Evolutionary conservation across 2,888 invertebrate genomes (phyloP).

Genomic region (Thysanoteuthis rhombus): DNA sequence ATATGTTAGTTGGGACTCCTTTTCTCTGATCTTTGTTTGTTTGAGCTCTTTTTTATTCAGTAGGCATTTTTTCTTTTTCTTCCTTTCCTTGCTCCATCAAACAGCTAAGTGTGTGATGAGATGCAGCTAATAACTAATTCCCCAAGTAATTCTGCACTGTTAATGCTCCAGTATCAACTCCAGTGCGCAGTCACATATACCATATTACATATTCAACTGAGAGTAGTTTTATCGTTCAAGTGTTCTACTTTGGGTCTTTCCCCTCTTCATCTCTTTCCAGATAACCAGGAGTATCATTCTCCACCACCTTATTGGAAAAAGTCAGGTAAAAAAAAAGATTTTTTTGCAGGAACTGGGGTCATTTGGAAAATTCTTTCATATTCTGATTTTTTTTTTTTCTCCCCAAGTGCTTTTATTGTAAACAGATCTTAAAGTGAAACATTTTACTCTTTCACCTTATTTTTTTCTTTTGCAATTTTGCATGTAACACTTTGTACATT

Average conservation of each 20-base stretch:
- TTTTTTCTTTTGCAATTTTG: no score
- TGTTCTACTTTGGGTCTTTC: constrained; percentile 21
- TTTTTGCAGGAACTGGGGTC: constrained; percentile 16
- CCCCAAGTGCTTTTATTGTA: constrained; percentile 12
- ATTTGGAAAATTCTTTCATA: neutral
- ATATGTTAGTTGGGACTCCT: no score
- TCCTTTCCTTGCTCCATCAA: neutral
- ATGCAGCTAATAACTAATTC: neutral
- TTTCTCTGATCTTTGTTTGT: no score
- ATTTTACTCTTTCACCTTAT: no score
- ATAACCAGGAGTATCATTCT: constrained; percentile 14
- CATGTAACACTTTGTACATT: no score
- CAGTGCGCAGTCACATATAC: neutral
- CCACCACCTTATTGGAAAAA: constrained; percentile 28
- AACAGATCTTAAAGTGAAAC: neutral
- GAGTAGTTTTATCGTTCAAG: neutral
- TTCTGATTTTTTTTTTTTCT: no score
- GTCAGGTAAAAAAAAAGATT: constrained; percentile 17
- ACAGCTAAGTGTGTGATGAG: neutral
- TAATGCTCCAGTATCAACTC: neutral
- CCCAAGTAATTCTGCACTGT: neutral
- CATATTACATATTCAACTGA: neutral
- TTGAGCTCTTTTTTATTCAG: no score
- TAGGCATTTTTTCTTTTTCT: no score
- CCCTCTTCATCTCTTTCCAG: constrained; percentile 30